Base-by-base conservation (phyloP, 1,140 invertebrate species). In the Sitobion miscanthi region DNA sequence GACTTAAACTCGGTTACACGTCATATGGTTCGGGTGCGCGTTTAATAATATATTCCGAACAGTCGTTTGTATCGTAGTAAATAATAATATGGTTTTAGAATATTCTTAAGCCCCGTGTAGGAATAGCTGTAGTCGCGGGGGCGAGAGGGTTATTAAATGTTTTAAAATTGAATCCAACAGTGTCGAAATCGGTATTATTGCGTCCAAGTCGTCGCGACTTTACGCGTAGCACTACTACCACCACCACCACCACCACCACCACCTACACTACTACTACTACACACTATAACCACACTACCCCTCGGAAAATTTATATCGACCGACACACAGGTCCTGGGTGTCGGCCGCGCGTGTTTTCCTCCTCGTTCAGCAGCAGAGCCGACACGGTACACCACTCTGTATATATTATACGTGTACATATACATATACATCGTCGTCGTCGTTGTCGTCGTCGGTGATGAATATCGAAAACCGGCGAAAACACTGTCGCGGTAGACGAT, bases 391-490 rank as follows among this genome's bases (percentile, higher is more conserved):
- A 77, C 62, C 62, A 35, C 14, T 77, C 11, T 77, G 62, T 77
- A 77, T 77, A 77, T 77, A 77, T 77, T 62, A 35, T 77, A 77
- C 21, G 17, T 49, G 17, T 49, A 52, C 20, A 52, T 52, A 52
- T 52, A 49, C 17, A 49, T 49, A 49, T 52, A 52, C 21, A 54
- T 54, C 1, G 35, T 35, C 35, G 35, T 35, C 35, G 35, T 35
- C 21, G 5, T 52, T 30, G 25, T 30, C 30, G 62, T 69, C 30
- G 62, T 69, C 62, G 62, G 62, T 35, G 62, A 77, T 77, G 62
- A 35, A 77, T 77, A 77, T 77, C n/a, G 62, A 77, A 69, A 77
- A 77, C 62, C 62, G 62, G 62, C 62, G 62, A 77, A 69, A 77
- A 77, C 30, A 77, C 62, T 77, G 14, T 77, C 62, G 62, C 62